Evolutionary conservation across 2,113 vertebrate species (phyloP), one percentile per base, ranked within the genome.

Genomic region (Aplodontia rufa): DNA sequence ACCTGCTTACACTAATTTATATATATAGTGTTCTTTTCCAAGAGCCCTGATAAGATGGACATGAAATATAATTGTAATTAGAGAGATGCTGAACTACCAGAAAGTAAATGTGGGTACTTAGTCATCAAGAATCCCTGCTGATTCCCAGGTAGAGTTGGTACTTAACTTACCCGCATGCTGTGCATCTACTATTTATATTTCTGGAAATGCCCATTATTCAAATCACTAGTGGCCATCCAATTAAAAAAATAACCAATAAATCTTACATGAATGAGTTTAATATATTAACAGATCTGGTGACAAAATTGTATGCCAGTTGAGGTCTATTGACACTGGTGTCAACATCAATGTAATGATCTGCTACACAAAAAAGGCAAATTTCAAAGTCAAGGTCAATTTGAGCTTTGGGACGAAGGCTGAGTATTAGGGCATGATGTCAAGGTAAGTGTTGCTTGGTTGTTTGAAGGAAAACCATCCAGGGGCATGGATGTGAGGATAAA

Each of bases 11-110:
- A 90, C 90, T 97, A 96, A 97, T 98, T 98, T 97, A 97, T 96
- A 95, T 20, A 90, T 32, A 90, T 24, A 96, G 90, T 87, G 87
- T 62, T 90, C 16, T 91, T 55, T 96, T 97, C 93, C 82, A 97
- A 97, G 96, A 97, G 95, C 91, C 87, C 93, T 97, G 96, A 98
- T 91, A 97, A 98, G 97, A 97, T 95, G 91, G 97, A 97, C 96
- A 97, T 97, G 96, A 98, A 98, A 98, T 98, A 98, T 98, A 98
- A 97, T 98, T 98, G 97, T 98, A 98, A 98, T 98, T 98, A 98
- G 95, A 97, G 96, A 98, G 98, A 95, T 98, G 98, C 98, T 98
- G 98, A 98, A 97, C 96, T 97, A 90, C 95, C 91, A 97, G 93
- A 98, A 98, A 97, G 98, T 93, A 97, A 93, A 96, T 97, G 91